A percentile compares a stretch with the other conserved stretches of the same genome.
Evolutionary conservation across 2,113 vertebrate species (phyloP).

Genomic region (Tachysurus vachellii): DNA sequence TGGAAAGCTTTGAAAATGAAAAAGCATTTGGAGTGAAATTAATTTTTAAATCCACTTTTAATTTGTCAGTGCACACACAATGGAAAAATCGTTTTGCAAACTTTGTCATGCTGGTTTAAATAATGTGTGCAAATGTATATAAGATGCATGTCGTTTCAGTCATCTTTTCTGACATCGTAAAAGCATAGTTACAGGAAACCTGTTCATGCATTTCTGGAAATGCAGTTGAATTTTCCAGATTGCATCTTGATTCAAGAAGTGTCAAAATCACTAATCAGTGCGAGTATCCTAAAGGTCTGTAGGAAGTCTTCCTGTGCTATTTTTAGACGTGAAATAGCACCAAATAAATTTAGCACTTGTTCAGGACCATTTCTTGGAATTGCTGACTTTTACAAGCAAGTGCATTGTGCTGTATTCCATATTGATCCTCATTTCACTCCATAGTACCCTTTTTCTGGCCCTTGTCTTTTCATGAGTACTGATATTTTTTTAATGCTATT

Average conservation of each 20-base stretch:
- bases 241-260: background rate
- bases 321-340: background rate
- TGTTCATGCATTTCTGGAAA: background rate
- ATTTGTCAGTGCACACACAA: background rate
- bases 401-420: background rate
- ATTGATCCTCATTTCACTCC: background rate
- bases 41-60: slow-evolving; percentile 3
- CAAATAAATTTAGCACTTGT: background rate
- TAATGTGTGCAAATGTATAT: background rate
- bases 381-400: background rate
- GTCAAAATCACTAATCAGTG: background rate
- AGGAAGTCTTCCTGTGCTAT: background rate
- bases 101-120: slow-evolving; percentile 1
- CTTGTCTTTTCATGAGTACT: background rate
- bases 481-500: background rate
- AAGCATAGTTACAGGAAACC: background rate
- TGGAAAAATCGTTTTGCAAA: background rate
- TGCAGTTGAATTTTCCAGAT: background rate
- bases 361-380: background rate
- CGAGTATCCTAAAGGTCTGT: background rate
- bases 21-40: background rate
- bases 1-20: background rate
- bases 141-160: background rate
- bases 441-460: background rate
- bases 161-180: background rate